These are phyloP conservation scores for Gryon sp. DNA, from an alignment of 1,140 invertebrate species.

Conservation along the genomic window DNA sequence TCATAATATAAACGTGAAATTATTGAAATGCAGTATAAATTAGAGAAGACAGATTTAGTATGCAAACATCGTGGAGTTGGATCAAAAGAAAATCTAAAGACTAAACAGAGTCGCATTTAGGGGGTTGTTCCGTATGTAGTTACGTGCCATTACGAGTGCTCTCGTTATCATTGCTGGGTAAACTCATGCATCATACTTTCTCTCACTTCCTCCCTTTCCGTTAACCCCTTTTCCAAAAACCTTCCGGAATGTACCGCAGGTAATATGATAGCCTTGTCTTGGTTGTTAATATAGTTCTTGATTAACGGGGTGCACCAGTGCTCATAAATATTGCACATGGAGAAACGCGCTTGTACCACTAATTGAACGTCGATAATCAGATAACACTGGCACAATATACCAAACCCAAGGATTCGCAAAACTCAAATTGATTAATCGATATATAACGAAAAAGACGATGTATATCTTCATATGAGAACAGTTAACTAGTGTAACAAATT, in stretches of 20 bases:
- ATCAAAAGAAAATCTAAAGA: constrained; percentile 8
- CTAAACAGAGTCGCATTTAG: neutral
- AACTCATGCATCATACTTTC: constrained; percentile 39
- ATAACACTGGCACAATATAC: constrained; percentile 28
- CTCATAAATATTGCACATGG: constrained; percentile 49
- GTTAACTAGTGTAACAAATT: neutral
- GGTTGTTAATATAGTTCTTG: constrained; percentile 59
- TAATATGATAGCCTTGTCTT: constrained; percentile 56
- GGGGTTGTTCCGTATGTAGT: neutral
- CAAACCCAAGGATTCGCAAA: constrained; percentile 23
- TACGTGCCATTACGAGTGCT: constrained; percentile 20
- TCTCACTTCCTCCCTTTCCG: neutral
- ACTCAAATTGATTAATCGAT: constrained; percentile 48
- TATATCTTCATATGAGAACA: neutral
- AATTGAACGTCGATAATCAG: constrained; percentile 62
- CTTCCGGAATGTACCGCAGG: constrained; percentile 36
- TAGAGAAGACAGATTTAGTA: too few relatives aligned
- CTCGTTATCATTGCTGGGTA: constrained; percentile 26
- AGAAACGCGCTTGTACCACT: constrained; percentile 45
- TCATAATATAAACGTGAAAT: too few relatives aligned
- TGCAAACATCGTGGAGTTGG: neutral
- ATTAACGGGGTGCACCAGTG: constrained; percentile 56
- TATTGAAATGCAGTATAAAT: too few relatives aligned
- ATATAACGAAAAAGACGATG: constrained; percentile 11
- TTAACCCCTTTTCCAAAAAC: constrained; percentile 29